Evolutionary conservation across 2,797 vertebrate genomes (phyloP).

Genomic region (Lutra lutra): DNA sequence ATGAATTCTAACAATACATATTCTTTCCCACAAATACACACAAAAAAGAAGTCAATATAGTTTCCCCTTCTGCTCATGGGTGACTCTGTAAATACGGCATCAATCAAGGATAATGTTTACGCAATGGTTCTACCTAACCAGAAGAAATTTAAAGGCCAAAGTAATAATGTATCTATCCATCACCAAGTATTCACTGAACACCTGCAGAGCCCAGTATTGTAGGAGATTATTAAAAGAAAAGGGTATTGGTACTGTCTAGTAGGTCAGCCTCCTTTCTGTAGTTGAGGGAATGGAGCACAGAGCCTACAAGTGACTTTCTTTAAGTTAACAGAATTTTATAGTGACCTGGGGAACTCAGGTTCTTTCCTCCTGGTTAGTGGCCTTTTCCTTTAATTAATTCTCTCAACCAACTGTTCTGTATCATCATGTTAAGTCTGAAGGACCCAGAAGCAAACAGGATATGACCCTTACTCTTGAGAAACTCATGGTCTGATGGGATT

Average conservation of each 20-base stretch:
- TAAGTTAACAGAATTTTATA: slow-evolving; percentile 2
- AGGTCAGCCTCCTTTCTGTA: background rate
- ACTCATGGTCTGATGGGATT: background rate
- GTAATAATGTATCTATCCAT: background rate
- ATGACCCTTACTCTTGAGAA: background rate
- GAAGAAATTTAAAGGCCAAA: background rate
- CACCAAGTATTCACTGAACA: background rate
- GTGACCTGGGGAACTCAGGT: background rate
- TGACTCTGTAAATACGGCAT: background rate
- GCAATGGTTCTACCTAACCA: background rate
- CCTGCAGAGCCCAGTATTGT: background rate
- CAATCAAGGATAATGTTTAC: background rate
- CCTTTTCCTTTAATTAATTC: background rate
- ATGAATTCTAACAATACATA: background rate
- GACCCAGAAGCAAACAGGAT: slow-evolving; percentile 1
- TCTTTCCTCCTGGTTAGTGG: background rate
- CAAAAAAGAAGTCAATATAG: background rate
- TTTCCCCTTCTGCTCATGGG: background rate
- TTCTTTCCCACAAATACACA: background rate
- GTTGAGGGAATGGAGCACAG: background rate
- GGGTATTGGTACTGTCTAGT: background rate
- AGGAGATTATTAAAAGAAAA: background rate
- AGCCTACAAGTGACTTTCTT: background rate
- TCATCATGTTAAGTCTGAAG: background rate
- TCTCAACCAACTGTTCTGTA: slow-evolving; percentile 1